phyloP scores from a whole-genome alignment of 2,113 vertebrate species.

The Nannospalax galili region DNA sequence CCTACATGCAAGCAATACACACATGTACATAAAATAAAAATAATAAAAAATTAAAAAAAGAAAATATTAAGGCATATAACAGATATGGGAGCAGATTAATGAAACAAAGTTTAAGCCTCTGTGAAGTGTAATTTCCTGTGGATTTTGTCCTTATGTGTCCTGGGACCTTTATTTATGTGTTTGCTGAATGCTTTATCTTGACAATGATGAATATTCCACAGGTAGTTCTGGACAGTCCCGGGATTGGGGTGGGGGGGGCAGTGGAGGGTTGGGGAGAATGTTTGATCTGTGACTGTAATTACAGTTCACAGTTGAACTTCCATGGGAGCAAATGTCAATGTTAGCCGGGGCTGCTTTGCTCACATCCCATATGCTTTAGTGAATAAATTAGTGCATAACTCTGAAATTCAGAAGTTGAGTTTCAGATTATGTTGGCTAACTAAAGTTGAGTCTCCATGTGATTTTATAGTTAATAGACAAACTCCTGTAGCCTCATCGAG shows the following conservation, averaged over 20 bases:
- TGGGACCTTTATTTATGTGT: neutral
- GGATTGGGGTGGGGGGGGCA: too few relatives aligned
- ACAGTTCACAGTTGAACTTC: slow-evolving; percentile 40
- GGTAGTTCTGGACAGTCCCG: slow-evolving; percentile 19
- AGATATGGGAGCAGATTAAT: neutral
- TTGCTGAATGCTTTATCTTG: neutral
- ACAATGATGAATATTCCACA: slow-evolving; percentile 19
- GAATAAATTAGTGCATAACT: slow-evolving; percentile 21
- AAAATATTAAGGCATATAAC: neutral
- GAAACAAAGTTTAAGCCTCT: neutral
- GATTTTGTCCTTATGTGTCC: neutral
- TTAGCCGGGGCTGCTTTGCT: neutral
- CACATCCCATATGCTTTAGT: neutral
- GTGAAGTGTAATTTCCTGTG: neutral
- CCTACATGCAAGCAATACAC: too few relatives aligned
- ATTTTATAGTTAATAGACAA: slow-evolving; percentile 22
- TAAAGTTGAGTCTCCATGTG: neutral
- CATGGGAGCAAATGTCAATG: slow-evolving; percentile 13
- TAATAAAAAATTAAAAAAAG: too few relatives aligned
- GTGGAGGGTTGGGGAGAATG: neutral
- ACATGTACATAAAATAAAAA: too few relatives aligned
- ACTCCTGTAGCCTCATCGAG: neutral
- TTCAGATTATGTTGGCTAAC: slow-evolving; percentile 10
- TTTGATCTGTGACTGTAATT: slow-evolving; percentile 54
- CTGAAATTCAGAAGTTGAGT: slow-evolving; percentile 46